Base-by-base conservation (phyloP, 1,140 invertebrate species). In the Ectropis grisescens region DNA sequence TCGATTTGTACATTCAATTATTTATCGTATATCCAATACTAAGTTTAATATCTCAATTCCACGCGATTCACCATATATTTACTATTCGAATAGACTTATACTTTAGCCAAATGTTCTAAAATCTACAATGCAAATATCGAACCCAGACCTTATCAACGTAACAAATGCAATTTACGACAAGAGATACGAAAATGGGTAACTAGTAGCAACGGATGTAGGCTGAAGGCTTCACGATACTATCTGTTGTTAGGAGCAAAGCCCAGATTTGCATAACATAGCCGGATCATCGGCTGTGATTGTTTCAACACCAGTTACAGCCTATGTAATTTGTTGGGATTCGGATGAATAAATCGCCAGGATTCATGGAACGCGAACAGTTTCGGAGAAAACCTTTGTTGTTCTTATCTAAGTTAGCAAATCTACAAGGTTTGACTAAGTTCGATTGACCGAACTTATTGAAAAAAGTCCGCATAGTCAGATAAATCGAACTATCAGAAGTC, bases 281-380 rank as follows among this genome's bases (percentile, higher is more conserved):
- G 58, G 65, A 71, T 71, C 61, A 75, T 67, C 55, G 62, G 54
- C 52, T 58, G 52, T 71, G 70, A 71, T 75, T 71, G 70, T 75
- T 69, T 67, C 62, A 58, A 55, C 50, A 54, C 44, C 53, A 49
- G 61, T 56, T 56, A 56, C 58, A 62, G 47, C 58, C 58, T 45
- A 46, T 62, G 67, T 69, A 64, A 67, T 75, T 69, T 69, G 65
- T 62, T 59, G 57, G 61, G 58, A 69, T 70, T 64, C 38, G 51
- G 53, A 57, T 49, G 45, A 66, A 61, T 57, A 70, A 70, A 68
- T 65, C 40, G 51, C 40, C 41, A 41, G 55, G 39, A 47, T 53
- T 58, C 58, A 53, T 47, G 49, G 47, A 49, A 61, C 32, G 45
- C 39, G n/a, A n/a, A n/a, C n/a, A n/a, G n/a, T n/a, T n/a, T n/a